phyloP scores from a whole-genome alignment of 2,113 vertebrate species.

The Chrysochloris asiatica region DNA sequence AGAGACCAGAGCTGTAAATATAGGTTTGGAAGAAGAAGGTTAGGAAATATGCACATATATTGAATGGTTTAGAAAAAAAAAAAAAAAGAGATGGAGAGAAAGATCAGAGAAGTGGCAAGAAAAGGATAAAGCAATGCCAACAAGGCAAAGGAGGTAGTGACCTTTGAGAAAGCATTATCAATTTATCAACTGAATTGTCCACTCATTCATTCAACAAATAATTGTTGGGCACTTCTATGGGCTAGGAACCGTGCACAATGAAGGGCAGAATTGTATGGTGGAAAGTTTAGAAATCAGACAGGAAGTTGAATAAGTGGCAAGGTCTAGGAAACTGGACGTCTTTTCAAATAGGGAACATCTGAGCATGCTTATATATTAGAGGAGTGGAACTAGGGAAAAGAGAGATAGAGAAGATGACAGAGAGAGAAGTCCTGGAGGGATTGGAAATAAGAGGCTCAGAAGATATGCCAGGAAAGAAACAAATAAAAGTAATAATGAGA shows the following conservation, averaged over 20 bases:
- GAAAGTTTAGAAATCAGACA: not conserved
- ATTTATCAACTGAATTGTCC: not conserved
- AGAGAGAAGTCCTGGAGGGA: not conserved
- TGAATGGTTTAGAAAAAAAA: not conserved
- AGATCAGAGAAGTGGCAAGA: not conserved
- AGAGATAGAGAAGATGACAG: not conserved
- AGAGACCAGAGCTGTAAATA: not conserved
- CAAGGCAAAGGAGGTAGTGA: not conserved
- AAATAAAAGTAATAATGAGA: not conserved
- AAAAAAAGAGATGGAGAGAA: not conserved
- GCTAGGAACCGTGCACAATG: not conserved
- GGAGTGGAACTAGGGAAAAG: not conserved
- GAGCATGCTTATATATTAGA: not conserved
- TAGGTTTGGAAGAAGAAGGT: not conserved
- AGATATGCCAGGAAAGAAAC: too few species aligned
- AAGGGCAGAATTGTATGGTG: not conserved
- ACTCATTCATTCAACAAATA: not conserved
- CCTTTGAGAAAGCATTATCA: not conserved
- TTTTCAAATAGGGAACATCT: not conserved
- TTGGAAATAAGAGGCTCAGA: not conserved
- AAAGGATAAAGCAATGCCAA: not conserved
- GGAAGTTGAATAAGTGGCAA: not conserved
- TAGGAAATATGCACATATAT: slow-evolving; percentile 27
- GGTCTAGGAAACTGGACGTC: not conserved
- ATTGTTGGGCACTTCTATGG: slow-evolving; percentile 5